These are phyloP conservation scores for Limanda limanda DNA, from an alignment of 2,113 vertebrate genomes.

Conservation along the genomic window DNA sequence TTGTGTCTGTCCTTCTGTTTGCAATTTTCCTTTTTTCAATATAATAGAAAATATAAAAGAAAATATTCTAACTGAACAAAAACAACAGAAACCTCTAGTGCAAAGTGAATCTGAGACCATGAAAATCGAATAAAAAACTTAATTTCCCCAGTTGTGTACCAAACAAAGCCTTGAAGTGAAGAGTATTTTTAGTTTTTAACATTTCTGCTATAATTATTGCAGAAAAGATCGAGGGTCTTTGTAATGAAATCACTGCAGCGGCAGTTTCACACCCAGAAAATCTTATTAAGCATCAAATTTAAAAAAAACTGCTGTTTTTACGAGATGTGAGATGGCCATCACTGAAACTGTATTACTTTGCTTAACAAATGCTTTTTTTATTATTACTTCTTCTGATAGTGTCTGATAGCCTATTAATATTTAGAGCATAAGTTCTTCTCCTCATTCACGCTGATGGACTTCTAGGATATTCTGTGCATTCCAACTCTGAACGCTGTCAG, in stretches of 20 bases:
- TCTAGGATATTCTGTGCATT: not conserved
- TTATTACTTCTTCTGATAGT: too few species aligned
- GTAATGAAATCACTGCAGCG: slow-evolving; percentile 25
- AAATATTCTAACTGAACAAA: not conserved
- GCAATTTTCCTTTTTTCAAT: too few species aligned
- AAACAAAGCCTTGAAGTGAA: slow-evolving; percentile 12
- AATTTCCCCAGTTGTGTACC: not conserved
- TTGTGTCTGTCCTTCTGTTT: not conserved
- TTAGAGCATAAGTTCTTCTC: not conserved
- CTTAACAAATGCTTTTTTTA: not conserved
- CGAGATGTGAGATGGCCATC: not conserved
- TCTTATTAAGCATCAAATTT: slow-evolving; percentile 12
- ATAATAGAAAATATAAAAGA: not conserved
- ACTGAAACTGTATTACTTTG: not conserved
- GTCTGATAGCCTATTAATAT: not conserved
- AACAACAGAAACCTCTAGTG: not conserved
- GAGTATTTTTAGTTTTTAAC: not conserved
- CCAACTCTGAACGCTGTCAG: not conserved
- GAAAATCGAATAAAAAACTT: slow-evolving; percentile 24
- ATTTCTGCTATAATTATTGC: slow-evolving; percentile 27
- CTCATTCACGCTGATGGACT: not conserved
- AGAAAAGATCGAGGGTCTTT: slow-evolving; percentile 13
- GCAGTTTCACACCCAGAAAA: not conserved
- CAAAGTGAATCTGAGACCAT: slow-evolving; percentile 16
- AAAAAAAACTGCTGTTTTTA: slow-evolving; percentile 2